A percentile compares a stretch with the other conserved stretches of the same genome.
These are phyloP conservation scores for Heptranchias perlo DNA, from an alignment of 2,113 vertebrate species.

Conservation along the genomic window DNA sequence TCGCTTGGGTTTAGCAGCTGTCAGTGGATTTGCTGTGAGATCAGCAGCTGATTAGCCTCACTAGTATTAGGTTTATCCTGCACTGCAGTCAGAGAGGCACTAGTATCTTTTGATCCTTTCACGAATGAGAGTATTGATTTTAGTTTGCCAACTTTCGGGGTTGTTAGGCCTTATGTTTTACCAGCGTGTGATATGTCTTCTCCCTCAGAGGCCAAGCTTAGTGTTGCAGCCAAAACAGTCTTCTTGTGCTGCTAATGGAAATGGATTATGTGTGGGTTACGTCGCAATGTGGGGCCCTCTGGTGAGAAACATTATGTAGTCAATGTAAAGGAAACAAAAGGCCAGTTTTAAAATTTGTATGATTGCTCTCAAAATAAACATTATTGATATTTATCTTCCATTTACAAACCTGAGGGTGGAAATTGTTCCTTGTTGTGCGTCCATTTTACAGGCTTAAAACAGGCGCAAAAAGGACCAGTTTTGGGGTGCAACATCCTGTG, in stretches of 20 bases:
- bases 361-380: background rate
- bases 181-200: background rate
- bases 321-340: background rate
- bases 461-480: background rate
- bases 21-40: conserved; percentile 23
- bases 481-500: background rate
- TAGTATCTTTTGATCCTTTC: conserved; percentile 8
- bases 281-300: background rate
- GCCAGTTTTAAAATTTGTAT: background rate
- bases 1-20: conserved; percentile 29
- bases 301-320: background rate
- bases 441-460: background rate
- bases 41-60: conserved; percentile 35
- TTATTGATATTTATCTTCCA: background rate
- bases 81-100: conserved; percentile 1
- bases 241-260: background rate
- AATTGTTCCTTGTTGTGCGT: background rate
- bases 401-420: background rate
- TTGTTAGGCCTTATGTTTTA: background rate
- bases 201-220: background rate
- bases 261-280: background rate
- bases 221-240: background rate
- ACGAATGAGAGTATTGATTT: conserved; percentile 26
- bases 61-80: conserved; percentile 30
- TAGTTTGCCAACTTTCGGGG: conserved; percentile 30